Base-by-base conservation (phyloP, 1,140 invertebrate species). In the Popillia japonica region DNA sequence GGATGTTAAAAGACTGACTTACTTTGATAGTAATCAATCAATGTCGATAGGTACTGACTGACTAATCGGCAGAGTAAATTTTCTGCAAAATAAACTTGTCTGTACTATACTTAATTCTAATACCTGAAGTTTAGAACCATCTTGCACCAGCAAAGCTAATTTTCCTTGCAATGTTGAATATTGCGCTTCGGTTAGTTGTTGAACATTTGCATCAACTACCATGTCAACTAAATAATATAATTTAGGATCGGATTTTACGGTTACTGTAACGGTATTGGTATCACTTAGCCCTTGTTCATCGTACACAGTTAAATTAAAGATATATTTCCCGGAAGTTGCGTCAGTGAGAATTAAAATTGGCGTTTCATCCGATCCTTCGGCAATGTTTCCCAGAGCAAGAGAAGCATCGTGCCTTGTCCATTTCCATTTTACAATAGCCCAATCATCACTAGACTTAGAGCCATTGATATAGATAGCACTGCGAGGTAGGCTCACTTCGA, bases 281-380 rank as follows among this genome's bases (percentile, higher is more conserved):
- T 91, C 92, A 0, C 90, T 92, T 11, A 95, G 87, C 2, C 96
- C 96, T 87, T 98, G 96, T 77, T 95, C 94, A 87, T 99, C 97
- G 55, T 90, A 93, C 4, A 98, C 96, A 77, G 93, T 96, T 40
- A 98, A 87, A 82, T 92, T 93, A 83, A 98, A 99, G 0, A 96
- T 91, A 83, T 98, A 99, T 80, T 92, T 90, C 0, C 97, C 96
- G 7, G 94, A 91, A 78, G 96, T 92, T 34, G 98, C 88, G 85
- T 97, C 93, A 61, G 93, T 94, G 86, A 96, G 92, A 90, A 95
- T 94, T 78, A 96, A 88, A n/a, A 96, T 87, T 0, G 95, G 89
- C 22, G 92, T 90, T 78, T 91, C 90, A 80, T 96, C 94, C 0
- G 94, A 93, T 79, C 92, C 87, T 64, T 92, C 91, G 79, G 96